Conservation (phyloP, 2,113 vertebrate species). For the Crotalus viridis region DNA sequence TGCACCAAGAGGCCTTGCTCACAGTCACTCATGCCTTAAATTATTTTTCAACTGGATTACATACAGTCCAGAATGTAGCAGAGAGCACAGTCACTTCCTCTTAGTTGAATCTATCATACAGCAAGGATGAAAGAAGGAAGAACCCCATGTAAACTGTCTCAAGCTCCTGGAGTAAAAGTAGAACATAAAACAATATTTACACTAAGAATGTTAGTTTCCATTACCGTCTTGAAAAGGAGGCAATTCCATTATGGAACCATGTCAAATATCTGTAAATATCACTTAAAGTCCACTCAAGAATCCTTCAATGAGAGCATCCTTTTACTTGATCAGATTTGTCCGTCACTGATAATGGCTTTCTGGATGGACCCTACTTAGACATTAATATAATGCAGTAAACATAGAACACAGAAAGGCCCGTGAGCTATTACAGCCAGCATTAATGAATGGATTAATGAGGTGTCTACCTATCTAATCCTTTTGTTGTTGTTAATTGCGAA, state of each 20-base stretch:
- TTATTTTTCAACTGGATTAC: not conserved
- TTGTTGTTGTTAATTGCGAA: too few species aligned
- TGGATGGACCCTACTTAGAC: not conserved
- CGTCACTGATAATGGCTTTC: not conserved
- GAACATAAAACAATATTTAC: not conserved
- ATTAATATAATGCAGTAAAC: too few species aligned
- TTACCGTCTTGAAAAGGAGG: not conserved
- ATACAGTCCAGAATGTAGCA: not conserved
- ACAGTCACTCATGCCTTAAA: not conserved
- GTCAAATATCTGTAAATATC: not conserved
- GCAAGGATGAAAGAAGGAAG: not conserved
- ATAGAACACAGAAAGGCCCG: accelerated
- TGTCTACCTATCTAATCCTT: not conserved
- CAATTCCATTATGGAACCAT: not conserved
- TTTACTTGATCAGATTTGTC: not conserved
- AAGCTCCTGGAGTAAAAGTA: not conserved
- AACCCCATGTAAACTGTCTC: not conserved
- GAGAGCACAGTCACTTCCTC: not conserved
- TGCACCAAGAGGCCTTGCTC: not conserved
- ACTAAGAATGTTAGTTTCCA: not conserved
- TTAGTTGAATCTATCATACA: not conserved
- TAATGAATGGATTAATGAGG: not conserved
- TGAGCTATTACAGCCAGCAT: not conserved
- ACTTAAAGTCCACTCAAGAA: not conserved
- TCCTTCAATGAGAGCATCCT: not conserved